phyloP scores from a whole-genome alignment of 2,113 vertebrate species.

The Nerophis lumbriciformis region DNA sequence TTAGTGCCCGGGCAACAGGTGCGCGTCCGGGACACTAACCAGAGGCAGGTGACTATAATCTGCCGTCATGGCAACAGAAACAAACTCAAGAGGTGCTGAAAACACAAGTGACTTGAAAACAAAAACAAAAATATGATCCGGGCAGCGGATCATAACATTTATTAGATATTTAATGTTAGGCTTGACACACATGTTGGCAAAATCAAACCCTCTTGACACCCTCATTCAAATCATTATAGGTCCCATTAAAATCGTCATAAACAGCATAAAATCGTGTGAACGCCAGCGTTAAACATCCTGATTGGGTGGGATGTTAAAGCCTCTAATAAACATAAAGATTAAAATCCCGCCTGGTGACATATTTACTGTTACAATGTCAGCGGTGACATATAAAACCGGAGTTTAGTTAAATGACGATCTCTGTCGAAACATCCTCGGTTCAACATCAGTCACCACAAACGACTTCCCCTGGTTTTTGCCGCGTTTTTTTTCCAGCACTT shows the following conservation, averaged over 20 bases:
- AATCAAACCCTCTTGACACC: conserved; percentile 15
- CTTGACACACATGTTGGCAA: conserved; percentile 1
- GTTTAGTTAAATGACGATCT: not conserved
- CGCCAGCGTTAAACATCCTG: conserved; percentile 9
- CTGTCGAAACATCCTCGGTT: conserved; percentile 18
- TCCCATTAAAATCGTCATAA: conserved; percentile 28
- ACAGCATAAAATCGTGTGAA: conserved; percentile 19
- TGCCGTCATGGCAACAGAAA: too few species aligned
- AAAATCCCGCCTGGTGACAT: conserved; percentile 27
- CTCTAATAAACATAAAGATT: conserved; percentile 37
- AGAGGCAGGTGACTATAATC: too few species aligned
- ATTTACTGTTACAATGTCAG: conserved; percentile 40
- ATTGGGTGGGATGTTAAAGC: conserved; percentile 15
- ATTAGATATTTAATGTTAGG: not conserved
- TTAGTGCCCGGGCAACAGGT: too few species aligned
- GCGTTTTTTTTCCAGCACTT: conserved; percentile 30
- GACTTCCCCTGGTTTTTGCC: conserved; percentile 35
- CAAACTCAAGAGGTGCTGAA: too few species aligned
- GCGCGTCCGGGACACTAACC: too few species aligned
- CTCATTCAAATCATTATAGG: conserved; percentile 18
- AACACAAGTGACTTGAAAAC: too few species aligned
- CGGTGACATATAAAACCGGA: not conserved
- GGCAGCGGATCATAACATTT: too few species aligned
- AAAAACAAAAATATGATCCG: too few species aligned
- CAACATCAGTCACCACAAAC: conserved; percentile 42